These are phyloP conservation scores for Conus canariensis DNA, from an alignment of 2,888 invertebrate species.

Conservation along the genomic window DNA sequence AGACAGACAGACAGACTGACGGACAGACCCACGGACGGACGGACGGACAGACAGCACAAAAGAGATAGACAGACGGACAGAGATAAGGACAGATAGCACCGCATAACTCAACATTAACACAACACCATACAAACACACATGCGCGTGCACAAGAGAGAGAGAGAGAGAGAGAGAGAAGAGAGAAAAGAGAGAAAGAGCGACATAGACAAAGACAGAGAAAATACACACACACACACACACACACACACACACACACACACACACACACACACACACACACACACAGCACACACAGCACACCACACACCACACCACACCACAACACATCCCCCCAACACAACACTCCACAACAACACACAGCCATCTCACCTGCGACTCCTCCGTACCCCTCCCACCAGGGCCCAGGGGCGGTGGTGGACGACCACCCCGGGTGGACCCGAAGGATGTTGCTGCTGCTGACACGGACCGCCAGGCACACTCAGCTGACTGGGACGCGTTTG, in stretches of 20 bases:
- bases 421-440: not conserved
- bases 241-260: slow-evolving; percentile 3
- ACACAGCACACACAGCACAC: not conserved
- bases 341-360: not conserved
- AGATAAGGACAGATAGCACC: not conserved
- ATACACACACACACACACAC: not conserved
- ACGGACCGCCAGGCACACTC: not conserved
- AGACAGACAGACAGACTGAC: no score
- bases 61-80: not conserved
- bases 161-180: not conserved
- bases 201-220: not conserved
- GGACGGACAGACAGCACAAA: not conserved
- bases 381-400: not conserved
- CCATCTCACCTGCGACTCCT: slow-evolving; percentile 20
- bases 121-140: not conserved
- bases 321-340: no score
- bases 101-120: not conserved
- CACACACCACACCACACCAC: not conserved
- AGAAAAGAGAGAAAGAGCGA: not conserved
- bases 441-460: not conserved
- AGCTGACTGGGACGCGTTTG: slow-evolving; percentile 30
- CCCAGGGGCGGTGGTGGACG: not conserved
- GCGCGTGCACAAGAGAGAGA: not conserved
- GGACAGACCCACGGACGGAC: not conserved
- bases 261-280: not conserved